phyloP scores from a whole-genome alignment of 2,113 vertebrate genomes.

The Heptranchias perlo region DNA sequence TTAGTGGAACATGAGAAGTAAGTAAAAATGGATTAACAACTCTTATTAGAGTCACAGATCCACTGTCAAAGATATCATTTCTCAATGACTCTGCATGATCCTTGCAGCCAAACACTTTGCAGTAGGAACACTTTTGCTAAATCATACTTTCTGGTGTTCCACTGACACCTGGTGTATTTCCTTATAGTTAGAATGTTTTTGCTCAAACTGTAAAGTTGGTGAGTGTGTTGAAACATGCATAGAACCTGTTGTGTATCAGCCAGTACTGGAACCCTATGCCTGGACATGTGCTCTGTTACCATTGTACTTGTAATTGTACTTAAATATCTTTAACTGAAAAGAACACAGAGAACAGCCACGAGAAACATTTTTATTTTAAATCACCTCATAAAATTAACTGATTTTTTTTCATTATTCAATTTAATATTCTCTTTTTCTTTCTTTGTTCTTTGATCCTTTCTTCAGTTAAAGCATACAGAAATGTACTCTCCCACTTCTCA shows the following conservation, averaged over 20 bases:
- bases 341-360: not conserved
- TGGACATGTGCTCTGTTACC: not conserved
- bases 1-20: not conserved
- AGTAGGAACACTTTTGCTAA: not conserved
- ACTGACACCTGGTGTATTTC: not conserved
- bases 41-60: not conserved
- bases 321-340: not conserved
- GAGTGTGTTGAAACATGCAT: not conserved
- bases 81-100: not conserved
- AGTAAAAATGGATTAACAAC: not conserved
- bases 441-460: not conserved
- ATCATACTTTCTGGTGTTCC: not conserved
- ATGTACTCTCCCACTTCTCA: slow-evolving; percentile 4
- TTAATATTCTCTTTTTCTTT: not conserved
- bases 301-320: not conserved
- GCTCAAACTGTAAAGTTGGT: not conserved
- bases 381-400: not conserved
- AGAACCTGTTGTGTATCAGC: not conserved
- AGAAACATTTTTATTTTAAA: not conserved
- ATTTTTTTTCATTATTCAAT: not conserved
- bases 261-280: not conserved
- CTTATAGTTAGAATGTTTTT: not conserved
- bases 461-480: not conserved
- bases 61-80: not conserved
- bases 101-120: not conserved